Percentiles rank a stretch among this genome's conserved stretches.
phyloP scores from a whole-genome alignment of 2,797 vertebrate species.

The Pipistrellus kuhlii region DNA sequence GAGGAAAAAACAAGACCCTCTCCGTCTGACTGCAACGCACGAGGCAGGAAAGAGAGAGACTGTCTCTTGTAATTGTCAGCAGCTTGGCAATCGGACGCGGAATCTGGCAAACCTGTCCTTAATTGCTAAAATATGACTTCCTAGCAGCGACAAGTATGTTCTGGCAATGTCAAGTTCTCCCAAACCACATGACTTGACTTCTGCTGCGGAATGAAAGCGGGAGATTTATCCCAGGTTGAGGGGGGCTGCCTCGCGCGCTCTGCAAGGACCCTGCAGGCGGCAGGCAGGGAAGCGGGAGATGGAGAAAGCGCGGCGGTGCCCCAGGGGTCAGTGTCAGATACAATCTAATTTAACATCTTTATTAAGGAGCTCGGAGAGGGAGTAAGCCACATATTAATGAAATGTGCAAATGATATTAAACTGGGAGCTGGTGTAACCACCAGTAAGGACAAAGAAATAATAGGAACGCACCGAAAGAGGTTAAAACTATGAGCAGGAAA shows the following conservation, averaged over 20 bases:
- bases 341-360: conserved; percentile 86
- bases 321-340: conserved; percentile 84
- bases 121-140: conserved; percentile 86
- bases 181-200: conserved; percentile 78
- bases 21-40: conserved; percentile 74
- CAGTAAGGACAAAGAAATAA: conserved; percentile 84
- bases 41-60: conserved; percentile 68
- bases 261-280: not conserved
- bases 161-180: conserved; percentile 78
- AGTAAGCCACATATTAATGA: conserved; percentile 84
- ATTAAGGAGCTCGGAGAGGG: conserved; percentile 84
- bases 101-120: conserved; percentile 80
- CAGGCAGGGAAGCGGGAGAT: conserved; percentile 67
- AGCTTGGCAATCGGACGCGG: conserved; percentile 78
- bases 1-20: conserved; percentile 64
- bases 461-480: conserved; percentile 79
- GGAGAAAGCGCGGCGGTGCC: conserved; percentile 66
- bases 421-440: conserved; percentile 82
- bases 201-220: conserved; percentile 79
- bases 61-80: conserved; percentile 81
- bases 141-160: conserved; percentile 74
- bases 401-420: conserved; percentile 84
- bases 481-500: conserved; percentile 80
- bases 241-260: not conserved
- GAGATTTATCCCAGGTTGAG: conserved; percentile 79